Evolutionary conservation across 1,140 invertebrate genomes (phyloP), one percentile per base, ranked within the genome.

Genomic region (Drosophila sturtevanti): DNA sequence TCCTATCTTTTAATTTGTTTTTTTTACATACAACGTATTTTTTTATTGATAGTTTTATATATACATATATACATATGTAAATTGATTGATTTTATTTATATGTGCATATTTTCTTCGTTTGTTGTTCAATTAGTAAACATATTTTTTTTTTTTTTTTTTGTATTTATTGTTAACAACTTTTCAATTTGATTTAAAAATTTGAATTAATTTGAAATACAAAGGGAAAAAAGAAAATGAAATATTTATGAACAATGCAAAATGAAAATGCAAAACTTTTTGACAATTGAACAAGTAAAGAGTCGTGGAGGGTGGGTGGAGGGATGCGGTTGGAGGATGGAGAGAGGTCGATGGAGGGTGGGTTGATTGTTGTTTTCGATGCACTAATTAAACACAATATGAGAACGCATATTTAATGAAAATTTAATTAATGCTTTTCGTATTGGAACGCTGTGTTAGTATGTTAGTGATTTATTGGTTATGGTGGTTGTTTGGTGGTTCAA

Each of bases 401-500:
- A 79, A 80, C 68, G 73, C 65, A 65, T 56, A 48, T 48, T 48
- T 48, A 64, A 85, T 77, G 64, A 86, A 66, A 72, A 74, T 76
- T 77, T 61, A 71, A 69, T 67, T 71, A 21, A 48, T 12, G 41
- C 16, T 48, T 48, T 48, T 21, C 6, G 16, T 44, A 44, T 44
- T 44, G 16, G 0, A 16, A 7, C 16, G 18, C 16, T 48, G 14
- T 3, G 16, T 48, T 48, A n/a, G n/a, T n/a, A n/a, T n/a, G n/a
- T n/a, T 31, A 21, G 41, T 48, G 41, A 16, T 48, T 18, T 44
- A 9, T 2, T 44, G 41, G 7, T 44, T 44, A 44, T 7, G 14
- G 14, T 5, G 14, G 41, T 44, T n/a, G 14, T 16, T 44, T 5
- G 38, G 41, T 44, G 41, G 7, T 38, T 38, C 37, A n/a, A 6